Percentiles rank a stretch among this genome's conserved stretches.
phyloP scores from a whole-genome alignment of 2,888 invertebrate species.

The Campopleginae sp. region DNA sequence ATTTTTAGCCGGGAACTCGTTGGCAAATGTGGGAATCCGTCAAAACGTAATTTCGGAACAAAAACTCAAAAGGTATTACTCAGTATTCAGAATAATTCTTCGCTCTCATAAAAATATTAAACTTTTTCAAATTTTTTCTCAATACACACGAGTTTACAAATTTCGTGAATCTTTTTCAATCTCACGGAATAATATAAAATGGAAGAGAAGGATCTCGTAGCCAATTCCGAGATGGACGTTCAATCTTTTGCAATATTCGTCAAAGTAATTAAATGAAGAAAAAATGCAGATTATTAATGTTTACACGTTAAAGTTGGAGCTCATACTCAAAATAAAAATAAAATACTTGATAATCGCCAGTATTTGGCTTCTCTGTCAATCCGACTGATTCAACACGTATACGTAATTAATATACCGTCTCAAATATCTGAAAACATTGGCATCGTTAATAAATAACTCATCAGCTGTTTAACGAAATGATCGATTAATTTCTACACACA shows the following conservation, averaged over 20 bases:
- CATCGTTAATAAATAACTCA: slow-evolving; percentile 33
- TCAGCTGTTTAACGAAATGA: slow-evolving; percentile 34
- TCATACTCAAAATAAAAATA: background rate
- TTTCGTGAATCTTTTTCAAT: background rate
- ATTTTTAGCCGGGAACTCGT: background rate
- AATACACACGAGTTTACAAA: too few species aligned
- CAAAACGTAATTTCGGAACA: background rate
- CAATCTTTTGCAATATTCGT: background rate
- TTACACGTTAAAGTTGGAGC: slow-evolving; percentile 14
- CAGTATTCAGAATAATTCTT: background rate
- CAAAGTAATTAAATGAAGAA: background rate
- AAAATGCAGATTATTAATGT: background rate
- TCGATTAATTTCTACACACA: slow-evolving; percentile 27
- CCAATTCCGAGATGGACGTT: background rate
- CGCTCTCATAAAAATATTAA: background rate
- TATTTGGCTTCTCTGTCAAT: slow-evolving; percentile 28
- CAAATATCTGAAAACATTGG: slow-evolving; percentile 23
- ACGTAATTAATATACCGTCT: slow-evolving; percentile 72
- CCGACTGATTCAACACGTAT: slow-evolving; percentile 74
- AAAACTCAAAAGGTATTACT: background rate
- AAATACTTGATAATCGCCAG: slow-evolving; percentile 27
- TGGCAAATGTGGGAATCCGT: background rate
- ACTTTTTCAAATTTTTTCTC: background rate
- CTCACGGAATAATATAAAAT: background rate
- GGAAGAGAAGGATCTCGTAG: background rate